These are phyloP conservation scores for Tetrapedia diversipes DNA, from an alignment of 2,888 invertebrate genomes.

Conservation along the genomic window DNA sequence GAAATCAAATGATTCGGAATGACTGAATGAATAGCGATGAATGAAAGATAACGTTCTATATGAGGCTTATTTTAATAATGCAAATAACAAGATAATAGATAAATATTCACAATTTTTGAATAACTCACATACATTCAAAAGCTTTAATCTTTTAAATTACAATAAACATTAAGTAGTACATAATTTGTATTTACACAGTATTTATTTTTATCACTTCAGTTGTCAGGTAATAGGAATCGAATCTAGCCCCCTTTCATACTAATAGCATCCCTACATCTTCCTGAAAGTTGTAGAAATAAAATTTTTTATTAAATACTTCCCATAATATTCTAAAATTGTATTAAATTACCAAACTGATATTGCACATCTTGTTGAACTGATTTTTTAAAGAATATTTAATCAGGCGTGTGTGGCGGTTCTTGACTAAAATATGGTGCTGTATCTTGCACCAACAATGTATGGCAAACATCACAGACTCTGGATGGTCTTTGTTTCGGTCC, in stretches of 20 bases:
- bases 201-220: conserved; percentile 71
- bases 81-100: conserved; percentile 56
- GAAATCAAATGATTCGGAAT: neutral
- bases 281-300: conserved; percentile 43
- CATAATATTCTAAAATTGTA: neutral
- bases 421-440: conserved; percentile 96
- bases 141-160: conserved; percentile 81
- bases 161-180: conserved; percentile 79
- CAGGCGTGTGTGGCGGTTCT: conserved; percentile 86
- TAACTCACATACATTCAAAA: conserved; percentile 76
- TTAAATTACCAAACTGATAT: conserved; percentile 70
- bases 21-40: conserved; percentile 21
- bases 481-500: conserved; percentile 94
- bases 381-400: conserved; percentile 75
- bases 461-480: conserved; percentile 98
- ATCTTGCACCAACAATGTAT: conserved; percentile 96
- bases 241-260: conserved; percentile 59
- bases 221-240: conserved; percentile 71
- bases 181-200: conserved; percentile 78
- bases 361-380: conserved; percentile 72
- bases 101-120: conserved; percentile 57
- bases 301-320: neutral
- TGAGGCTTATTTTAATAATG: conserved; percentile 39
- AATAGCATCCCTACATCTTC: conserved; percentile 54
- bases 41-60: conserved; percentile 17